A percentile compares a stretch with the other conserved stretches of the same genome.
Conservation (phyloP, 2,888 invertebrate species). For the Hermodice carunculata region DNA sequence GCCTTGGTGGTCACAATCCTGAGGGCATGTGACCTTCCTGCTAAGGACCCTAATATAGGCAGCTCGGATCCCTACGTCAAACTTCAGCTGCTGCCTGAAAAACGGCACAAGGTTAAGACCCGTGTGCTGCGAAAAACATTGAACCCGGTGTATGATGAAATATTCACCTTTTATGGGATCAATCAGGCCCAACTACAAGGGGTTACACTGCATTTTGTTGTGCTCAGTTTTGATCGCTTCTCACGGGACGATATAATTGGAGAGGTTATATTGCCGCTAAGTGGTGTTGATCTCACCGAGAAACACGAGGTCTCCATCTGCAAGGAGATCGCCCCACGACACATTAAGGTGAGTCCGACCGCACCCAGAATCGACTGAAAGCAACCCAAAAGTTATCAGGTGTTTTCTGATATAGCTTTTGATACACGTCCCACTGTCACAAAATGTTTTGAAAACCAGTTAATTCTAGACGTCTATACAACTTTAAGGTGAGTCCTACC, state of each 20-base stretch:
- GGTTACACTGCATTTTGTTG: slow-evolving; percentile 82
- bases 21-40: slow-evolving; percentile 89
- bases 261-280: slow-evolving; percentile 84
- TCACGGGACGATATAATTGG: slow-evolving; percentile 99
- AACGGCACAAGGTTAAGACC: slow-evolving; percentile 97
- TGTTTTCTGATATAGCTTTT: too few species aligned
- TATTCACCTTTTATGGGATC: slow-evolving; percentile 96
- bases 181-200: slow-evolving; percentile 81
- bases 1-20: slow-evolving; percentile 93
- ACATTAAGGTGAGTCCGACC: slow-evolving; percentile 85
- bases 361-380: too few species aligned
- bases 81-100: slow-evolving; percentile 95
- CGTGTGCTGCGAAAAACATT: slow-evolving; percentile 95
- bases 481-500: too few species aligned
- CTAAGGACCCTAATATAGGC: slow-evolving; percentile 82
- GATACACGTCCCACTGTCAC: too few species aligned
- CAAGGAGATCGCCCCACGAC: slow-evolving; percentile 92
- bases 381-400: too few species aligned
- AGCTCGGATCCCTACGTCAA: slow-evolving; percentile 98
- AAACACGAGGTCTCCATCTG: slow-evolving; percentile 70
- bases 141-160: slow-evolving; percentile 98
- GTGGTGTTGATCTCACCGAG: slow-evolving; percentile 69
- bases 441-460: too few species aligned
- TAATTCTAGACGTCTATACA: too few species aligned
- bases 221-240: slow-evolving; percentile 87